Evolutionary conservation across 1,140 invertebrate genomes (phyloP).

Genomic region (Listronotus bonariensis): DNA sequence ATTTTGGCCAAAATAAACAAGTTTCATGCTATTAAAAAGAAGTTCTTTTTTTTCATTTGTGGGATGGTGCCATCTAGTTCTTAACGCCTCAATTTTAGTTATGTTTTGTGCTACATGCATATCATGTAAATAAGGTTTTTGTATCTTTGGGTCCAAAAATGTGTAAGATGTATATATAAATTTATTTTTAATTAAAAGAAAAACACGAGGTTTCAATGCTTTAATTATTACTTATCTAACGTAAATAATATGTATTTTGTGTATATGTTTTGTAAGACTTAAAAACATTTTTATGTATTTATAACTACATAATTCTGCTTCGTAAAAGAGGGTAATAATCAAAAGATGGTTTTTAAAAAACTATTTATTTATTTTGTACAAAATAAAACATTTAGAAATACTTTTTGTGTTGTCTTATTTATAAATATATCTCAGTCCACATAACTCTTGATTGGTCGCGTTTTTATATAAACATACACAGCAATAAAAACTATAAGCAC

Average conservation of each 20-base stretch:
- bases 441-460: slow-evolving; percentile 60
- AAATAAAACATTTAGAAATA: slow-evolving; percentile 34
- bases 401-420: slow-evolving; percentile 10
- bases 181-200: slow-evolving; percentile 1
- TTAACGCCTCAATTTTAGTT: too few relatives aligned
- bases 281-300: slow-evolving; percentile 14
- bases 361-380: slow-evolving; percentile 40
- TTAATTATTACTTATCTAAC: slow-evolving; percentile 20
- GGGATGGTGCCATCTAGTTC: too few relatives aligned
- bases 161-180: neutral
- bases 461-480: slow-evolving; percentile 77
- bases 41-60: too few relatives aligned
- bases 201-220: slow-evolving; percentile 10
- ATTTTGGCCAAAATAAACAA: too few relatives aligned
- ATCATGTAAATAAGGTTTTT: neutral
- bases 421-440: slow-evolving; percentile 27
- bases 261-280: slow-evolving; percentile 42
- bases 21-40: too few relatives aligned
- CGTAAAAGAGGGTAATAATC: slow-evolving; percentile 21
- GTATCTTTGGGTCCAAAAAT: slow-evolving; percentile 19
- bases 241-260: slow-evolving; percentile 34
- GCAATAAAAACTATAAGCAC: slow-evolving; percentile 74
- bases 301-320: slow-evolving; percentile 18
- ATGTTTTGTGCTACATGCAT: neutral
- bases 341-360: slow-evolving; percentile 34